Percentiles rank a stretch among this genome's conserved stretches.
These are phyloP conservation scores for Mareca strepera DNA, from an alignment of 2,797 vertebrate genomes.

Conservation along the genomic window DNA sequence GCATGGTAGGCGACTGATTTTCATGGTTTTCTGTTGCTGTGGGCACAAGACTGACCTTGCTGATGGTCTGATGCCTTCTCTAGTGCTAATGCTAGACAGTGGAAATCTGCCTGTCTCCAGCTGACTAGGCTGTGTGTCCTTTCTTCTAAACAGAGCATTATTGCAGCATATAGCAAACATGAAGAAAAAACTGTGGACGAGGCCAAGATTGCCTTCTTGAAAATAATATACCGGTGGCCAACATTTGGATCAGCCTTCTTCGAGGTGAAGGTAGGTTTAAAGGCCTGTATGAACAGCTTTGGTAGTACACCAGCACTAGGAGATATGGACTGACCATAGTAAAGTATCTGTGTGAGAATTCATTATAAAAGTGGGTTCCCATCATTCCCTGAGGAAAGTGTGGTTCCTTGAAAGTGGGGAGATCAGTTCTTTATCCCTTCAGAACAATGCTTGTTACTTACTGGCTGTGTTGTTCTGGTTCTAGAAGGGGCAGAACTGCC, in stretches of 20 bases:
- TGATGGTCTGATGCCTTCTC: not conserved
- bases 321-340: not conserved
- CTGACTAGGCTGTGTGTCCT: not conserved
- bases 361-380: not conserved
- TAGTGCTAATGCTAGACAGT: not conserved
- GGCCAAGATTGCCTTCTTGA: conserved; percentile 89
- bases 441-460: not conserved
- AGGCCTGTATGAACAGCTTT: not conserved
- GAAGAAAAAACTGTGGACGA: conserved; percentile 84
- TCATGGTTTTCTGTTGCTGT: not conserved
- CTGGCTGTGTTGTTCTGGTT: not conserved
- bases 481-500: not conserved
- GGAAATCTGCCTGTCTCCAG: not conserved
- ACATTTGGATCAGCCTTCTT: conserved; percentile 98
- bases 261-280: conserved; percentile 90
- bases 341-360: not conserved
- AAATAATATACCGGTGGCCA: conserved; percentile 87
- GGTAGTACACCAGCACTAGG: not conserved
- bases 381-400: not conserved
- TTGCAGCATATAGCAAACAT: conserved; percentile 83
- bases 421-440: not conserved
- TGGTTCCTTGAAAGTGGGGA: not conserved
- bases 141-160: conserved; percentile 80
- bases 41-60: not conserved
- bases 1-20: not conserved